Conservation (phyloP, 2,113 vertebrate genomes). For the Stictonetta naevosa region DNA sequence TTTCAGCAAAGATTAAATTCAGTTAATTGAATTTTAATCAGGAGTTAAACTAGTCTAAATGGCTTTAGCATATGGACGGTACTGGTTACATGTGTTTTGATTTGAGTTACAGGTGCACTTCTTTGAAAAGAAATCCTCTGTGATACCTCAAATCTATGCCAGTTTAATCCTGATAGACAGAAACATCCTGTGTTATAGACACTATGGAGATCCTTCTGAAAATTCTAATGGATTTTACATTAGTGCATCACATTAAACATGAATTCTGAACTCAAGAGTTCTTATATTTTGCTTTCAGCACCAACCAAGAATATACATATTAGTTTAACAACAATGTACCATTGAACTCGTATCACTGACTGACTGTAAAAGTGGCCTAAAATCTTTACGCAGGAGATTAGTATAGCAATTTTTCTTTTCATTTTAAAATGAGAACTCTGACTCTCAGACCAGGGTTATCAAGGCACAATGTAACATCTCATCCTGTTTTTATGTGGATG, state of each 20-base stretch:
- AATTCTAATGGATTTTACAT: not conserved
- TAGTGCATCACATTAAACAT: not conserved
- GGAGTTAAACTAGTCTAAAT: not conserved
- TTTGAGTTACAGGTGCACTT: not conserved
- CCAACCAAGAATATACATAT: not conserved
- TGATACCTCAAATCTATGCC: not conserved
- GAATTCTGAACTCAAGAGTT: not conserved
- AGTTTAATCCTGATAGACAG: not conserved
- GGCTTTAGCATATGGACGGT: not conserved
- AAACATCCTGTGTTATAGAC: not conserved
- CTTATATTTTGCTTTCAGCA: not conserved
- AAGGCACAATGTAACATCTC: not conserved
- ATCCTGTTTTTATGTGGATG: not conserved
- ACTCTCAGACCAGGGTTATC: not conserved
- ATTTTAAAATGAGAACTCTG: not conserved
- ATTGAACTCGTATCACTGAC: not conserved
- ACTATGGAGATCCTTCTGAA: not conserved
- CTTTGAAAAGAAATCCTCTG: not conserved
- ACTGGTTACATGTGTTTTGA: not conserved
- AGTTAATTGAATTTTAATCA: not conserved
- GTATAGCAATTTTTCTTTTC: not conserved
- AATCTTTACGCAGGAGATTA: not conserved
- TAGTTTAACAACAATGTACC: not conserved
- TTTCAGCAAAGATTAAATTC: not conserved
- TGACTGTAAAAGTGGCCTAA: not conserved